Base-by-base conservation (phyloP, 2,888 invertebrate genomes). In the Protophormia terraenovae region DNA sequence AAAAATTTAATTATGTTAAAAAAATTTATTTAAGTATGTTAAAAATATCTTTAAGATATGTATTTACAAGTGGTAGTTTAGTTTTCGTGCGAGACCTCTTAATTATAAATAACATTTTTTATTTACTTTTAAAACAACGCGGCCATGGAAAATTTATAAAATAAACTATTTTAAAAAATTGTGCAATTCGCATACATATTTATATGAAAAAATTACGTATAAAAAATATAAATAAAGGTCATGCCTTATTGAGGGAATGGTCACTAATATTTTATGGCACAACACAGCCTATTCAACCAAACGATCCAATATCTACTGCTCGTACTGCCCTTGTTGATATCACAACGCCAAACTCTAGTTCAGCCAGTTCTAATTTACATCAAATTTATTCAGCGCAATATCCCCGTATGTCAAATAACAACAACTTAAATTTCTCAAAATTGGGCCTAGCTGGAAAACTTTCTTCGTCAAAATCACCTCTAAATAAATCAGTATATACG, bases 181-280 rank as follows among this genome's bases (percentile, higher is more conserved):
- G 2, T 41, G 41, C 14, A 3, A 41, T 41, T 41, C 3, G 12
- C 5, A n/a, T n/a, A n/a, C n/a, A n/a, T n/a, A n/a, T n/a, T n/a
- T n/a, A 41, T n/a, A 41, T n/a, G n/a, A 47, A 47, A 47, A 47
- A 8, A 19, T 19, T 32, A 32, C 32, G 7, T 7, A 32, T 32
- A 7, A 32, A 32, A 72, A 41, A 27, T 24, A 35, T 53, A 62
- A 60, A 50, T 32, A 29, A 82, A 97, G 97, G 97, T 93, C 95
- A 97, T 92, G 97, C 97, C 84, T 95, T 96, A 87, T 95, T 98
- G 89, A 96, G 97, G 94, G 97, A 97, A 92, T 98, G 98, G 98
- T 97, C 97, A 86, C 94, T 98, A 92, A 96, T 97, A 91, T 95
- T 98, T 92, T 97, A 98, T 93, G 98, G 98, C 89, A 98, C 98